phyloP scores from a whole-genome alignment of 2,113 vertebrate genomes.

The Stigmatopora argus region DNA sequence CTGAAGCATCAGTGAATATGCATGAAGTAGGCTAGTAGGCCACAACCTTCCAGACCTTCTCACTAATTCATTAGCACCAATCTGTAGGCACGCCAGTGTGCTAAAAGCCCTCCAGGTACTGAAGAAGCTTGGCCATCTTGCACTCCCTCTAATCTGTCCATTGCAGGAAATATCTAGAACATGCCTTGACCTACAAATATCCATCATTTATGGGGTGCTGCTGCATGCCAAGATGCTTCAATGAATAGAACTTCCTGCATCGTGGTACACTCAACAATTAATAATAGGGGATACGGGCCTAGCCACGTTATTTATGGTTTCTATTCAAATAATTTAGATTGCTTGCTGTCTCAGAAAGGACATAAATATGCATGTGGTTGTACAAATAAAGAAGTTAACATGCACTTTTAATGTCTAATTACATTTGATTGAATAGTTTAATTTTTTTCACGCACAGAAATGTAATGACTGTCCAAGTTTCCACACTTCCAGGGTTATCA shows the following conservation, averaged over 20 bases:
- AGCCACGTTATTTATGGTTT: neutral
- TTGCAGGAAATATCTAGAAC: neutral
- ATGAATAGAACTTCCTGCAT: neutral
- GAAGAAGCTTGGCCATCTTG: neutral
- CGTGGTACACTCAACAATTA: neutral
- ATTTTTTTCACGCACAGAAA: neutral
- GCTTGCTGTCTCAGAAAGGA: neutral
- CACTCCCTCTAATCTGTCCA: neutral
- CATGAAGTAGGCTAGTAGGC: conserved; percentile 37
- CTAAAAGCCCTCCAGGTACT: conserved; percentile 8
- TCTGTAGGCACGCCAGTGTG: conserved; percentile 15
- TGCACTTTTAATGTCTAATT: neutral
- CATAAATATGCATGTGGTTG: neutral
- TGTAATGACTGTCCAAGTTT: neutral
- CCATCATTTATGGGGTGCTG: neutral
- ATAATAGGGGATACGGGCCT: neutral
- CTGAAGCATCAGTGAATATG: neutral
- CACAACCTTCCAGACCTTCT: conserved; percentile 17
- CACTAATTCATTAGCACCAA: conserved; percentile 48
- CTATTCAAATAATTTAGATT: neutral
- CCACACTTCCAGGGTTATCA: neutral
- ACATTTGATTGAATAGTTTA: neutral
- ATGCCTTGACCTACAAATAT: conserved; percentile 7
- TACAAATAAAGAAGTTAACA: neutral
- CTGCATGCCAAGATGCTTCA: neutral